Conservation (phyloP, 2,888 invertebrate species). For the Bombylius major region DNA sequence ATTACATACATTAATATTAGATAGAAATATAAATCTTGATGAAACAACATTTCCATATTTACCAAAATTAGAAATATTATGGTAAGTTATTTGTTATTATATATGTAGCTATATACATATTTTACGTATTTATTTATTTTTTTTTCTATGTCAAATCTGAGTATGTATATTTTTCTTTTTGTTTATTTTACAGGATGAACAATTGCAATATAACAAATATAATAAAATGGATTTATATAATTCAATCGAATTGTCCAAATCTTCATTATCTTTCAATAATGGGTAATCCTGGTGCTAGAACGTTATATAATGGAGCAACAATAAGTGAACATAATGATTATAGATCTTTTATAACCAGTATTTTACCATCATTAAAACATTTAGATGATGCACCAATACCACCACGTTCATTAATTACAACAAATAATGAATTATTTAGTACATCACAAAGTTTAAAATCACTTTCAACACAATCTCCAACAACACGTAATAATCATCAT, state of each 20-base stretch:
- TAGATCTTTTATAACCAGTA: conserved; percentile 24
- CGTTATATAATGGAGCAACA: conserved; percentile 46
- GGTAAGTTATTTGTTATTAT: conserved; percentile 39
- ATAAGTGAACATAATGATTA: conserved; percentile 16
- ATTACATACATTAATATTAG: conserved; percentile 65
- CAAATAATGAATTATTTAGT: not conserved
- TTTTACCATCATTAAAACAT: conserved; percentile 24
- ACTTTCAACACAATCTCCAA: not conserved
- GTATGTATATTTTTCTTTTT: not conserved
- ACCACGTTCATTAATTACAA: not conserved
- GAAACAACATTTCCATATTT: conserved; percentile 56
- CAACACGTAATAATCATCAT: not conserved
- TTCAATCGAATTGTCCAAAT: conserved; percentile 58
- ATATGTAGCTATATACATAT: too few species aligned
- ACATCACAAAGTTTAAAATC: not conserved
- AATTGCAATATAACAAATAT: conserved; percentile 50
- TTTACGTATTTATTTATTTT: not conserved
- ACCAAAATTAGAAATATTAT: conserved; percentile 60
- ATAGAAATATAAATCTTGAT: conserved; percentile 63
- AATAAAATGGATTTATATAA: conserved; percentile 58
- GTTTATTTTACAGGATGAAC: conserved; percentile 42
- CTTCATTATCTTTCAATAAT: conserved; percentile 58
- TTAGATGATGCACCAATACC: conserved; percentile 24
- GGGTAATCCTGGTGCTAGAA: conserved; percentile 69
- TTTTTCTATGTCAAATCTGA: not conserved